Evolutionary conservation across 2,888 invertebrate species (phyloP).

Genomic region (Xylota segnis): DNA sequence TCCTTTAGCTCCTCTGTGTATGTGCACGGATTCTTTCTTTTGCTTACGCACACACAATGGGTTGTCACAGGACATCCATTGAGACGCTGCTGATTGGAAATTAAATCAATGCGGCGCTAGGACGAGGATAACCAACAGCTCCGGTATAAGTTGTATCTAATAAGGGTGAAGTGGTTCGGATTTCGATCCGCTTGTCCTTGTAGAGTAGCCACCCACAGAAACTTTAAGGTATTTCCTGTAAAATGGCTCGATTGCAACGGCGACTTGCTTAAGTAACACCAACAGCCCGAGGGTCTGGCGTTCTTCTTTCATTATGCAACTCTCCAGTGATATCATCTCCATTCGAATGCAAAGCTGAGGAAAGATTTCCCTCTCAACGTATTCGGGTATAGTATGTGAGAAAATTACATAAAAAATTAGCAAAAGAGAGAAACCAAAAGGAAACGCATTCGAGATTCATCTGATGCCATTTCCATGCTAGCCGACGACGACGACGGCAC

Average conservation of each 20-base stretch:
- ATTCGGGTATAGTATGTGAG: background rate
- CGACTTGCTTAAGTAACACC: background rate
- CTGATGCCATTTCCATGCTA: constrained; percentile 30
- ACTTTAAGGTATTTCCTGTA: too few species aligned
- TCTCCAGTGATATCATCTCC: constrained; percentile 34
- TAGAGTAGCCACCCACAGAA: too few species aligned
- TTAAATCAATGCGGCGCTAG: constrained; percentile 21
- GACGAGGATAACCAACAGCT: background rate
- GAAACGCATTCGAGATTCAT: constrained; percentile 37
- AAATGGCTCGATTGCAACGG: background rate
- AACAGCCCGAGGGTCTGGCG: background rate
- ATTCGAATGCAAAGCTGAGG: constrained; percentile 30
- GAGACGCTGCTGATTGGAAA: constrained; percentile 16
- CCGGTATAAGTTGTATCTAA: background rate
- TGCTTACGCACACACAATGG: constrained; percentile 10
- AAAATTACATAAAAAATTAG: constrained; percentile 33
- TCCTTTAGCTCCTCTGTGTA: background rate
- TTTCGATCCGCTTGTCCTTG: background rate
- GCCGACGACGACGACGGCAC: background rate
- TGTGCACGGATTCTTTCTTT: background rate
- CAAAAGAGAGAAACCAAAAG: constrained; percentile 1
- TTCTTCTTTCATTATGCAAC: constrained; percentile 36
- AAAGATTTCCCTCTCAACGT: constrained; percentile 14
- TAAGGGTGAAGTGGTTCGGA: background rate
- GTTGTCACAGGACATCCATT: background rate